Base-by-base conservation (phyloP, 2,797 vertebrate genomes). In the Lophotriccus pileatus region DNA sequence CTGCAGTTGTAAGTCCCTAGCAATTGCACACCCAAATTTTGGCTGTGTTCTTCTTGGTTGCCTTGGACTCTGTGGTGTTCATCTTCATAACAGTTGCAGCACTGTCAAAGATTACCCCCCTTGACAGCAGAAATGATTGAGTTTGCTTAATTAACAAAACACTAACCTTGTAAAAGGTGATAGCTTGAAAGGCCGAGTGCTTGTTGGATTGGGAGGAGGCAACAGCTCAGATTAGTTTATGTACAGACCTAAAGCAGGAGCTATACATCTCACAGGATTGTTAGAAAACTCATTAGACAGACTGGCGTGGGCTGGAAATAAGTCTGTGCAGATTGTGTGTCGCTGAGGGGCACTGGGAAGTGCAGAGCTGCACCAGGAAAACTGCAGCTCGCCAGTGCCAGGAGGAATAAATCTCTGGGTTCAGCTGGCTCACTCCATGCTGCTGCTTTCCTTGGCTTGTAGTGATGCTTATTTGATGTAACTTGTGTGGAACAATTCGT, bases 111-210 rank as follows among this genome's bases (percentile, higher is more conserved):
- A n/a, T 36, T 25, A 23, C 21, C 20, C 7, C 4, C 3, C 8
- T 23, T 12, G 36, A 37, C 23, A 62, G 28, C 5, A 28, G 27
- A 74, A 46, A 55, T 25, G 3, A 36, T 53, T 34, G 49, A 41
- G 23, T 59, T 78, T 46, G 43, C 32, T 43, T 36, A 19, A 74
- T 39, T 49, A 46, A 10, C 47, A 5, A 41, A 64, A 20, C 7
- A 39, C 12, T 1, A 13, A 4, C 14, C 24, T 43, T 25, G n/a
- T 20, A 3, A 12, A 18, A 41, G 46, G 37, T 5, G 9, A 1
- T 4, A 36, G 14, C 18, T 39, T 5, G 46, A 10, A n/a, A 12
- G 32, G n/a, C 34, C 53, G 55, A 23, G 18, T 34, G 24, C 19
- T 25, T 41, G 2, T 8, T 18, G 5, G 21, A 17, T 2, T 1